Base-by-base conservation (phyloP, 2,113 vertebrate genomes). In the Lagopus muta region DNA sequence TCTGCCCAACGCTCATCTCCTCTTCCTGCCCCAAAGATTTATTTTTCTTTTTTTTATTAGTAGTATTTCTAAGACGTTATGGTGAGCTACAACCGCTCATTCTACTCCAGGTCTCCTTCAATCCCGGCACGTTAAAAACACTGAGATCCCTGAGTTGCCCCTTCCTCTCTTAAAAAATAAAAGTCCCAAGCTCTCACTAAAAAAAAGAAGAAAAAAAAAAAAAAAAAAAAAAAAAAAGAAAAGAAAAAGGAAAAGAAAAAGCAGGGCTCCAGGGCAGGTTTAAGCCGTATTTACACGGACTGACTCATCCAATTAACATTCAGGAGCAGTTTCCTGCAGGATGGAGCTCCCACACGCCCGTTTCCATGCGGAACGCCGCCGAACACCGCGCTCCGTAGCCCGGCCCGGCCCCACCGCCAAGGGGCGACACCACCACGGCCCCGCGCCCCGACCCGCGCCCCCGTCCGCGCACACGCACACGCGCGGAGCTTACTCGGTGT, bases 401-500 rank as follows among this genome's bases (percentile, higher is more conserved):
- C 50, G 50, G 50, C 50, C 50, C 48, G 48, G 48, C 48, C 48
- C 48, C 48, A 22, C 48, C 48, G 48, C 48, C 48, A 50, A 50
- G 48, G 48, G 48, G 48, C 48, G 48, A 50, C 48, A 50, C 48
- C 48, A 22, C 48, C 48, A 50, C 48, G 48, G 48, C 48, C 48
- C 50, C 50, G 25, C 50, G 50, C 50, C 27, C 50, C 50, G 50
- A 50, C 48, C 50, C 50, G 50, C 50, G 13, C 25, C 50, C 25
- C 50, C 50, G 50, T 52, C 54, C 54, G 24, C 50, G 25, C 24
- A 25, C 50, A 55, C 65, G 18, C 28, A n/a, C 65, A 47, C 73
- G 45, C 42, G 32, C 21, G 21, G 34, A 13, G 98, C 99, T 99
- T 97, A 99, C 99, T 99, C 99, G 98, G 98, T 98, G 98, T 99